A percentile compares a stretch with the other conserved stretches of the same genome.
phyloP scores from a whole-genome alignment of 2,113 vertebrate genomes.

The Seriola dumerili region DNA sequence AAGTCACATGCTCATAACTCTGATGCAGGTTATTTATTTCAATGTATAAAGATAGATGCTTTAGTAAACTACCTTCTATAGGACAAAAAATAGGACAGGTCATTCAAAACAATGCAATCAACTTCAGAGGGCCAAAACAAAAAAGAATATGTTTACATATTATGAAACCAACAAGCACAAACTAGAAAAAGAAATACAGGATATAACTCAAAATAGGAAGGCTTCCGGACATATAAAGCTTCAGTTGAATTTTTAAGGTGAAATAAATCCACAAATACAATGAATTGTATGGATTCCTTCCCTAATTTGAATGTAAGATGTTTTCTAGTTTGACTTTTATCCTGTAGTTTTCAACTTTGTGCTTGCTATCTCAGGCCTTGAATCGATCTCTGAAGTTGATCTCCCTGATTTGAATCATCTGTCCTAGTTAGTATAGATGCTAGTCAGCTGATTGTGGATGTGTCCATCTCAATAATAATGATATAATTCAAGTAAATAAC shows the following conservation, averaged over 20 bases:
- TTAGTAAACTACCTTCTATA: neutral
- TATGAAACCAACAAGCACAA: neutral
- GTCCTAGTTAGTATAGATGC: constrained; percentile 23
- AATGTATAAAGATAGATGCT: neutral
- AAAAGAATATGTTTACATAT: neutral
- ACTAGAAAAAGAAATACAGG: neutral
- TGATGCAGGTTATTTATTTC: neutral
- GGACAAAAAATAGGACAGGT: neutral
- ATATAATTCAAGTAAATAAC: constrained; percentile 39
- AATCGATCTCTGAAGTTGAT: neutral
- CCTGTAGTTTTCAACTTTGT: neutral
- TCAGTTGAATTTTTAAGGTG: neutral
- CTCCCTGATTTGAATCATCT: constrained; percentile 13
- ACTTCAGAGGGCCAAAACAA: neutral
- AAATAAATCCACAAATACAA: neutral
- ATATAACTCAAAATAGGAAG: neutral
- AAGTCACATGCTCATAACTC: neutral
- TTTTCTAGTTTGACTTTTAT: neutral
- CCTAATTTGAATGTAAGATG: neutral
- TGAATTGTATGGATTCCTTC: neutral
- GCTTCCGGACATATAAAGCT: neutral
- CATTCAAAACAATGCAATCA: neutral
- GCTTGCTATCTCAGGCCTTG: neutral
- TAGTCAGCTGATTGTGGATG: constrained; percentile 10
- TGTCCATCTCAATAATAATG: constrained; percentile 6